phyloP scores from a whole-genome alignment of 1,140 invertebrate species.

The Matsumurasca onukii region DNA sequence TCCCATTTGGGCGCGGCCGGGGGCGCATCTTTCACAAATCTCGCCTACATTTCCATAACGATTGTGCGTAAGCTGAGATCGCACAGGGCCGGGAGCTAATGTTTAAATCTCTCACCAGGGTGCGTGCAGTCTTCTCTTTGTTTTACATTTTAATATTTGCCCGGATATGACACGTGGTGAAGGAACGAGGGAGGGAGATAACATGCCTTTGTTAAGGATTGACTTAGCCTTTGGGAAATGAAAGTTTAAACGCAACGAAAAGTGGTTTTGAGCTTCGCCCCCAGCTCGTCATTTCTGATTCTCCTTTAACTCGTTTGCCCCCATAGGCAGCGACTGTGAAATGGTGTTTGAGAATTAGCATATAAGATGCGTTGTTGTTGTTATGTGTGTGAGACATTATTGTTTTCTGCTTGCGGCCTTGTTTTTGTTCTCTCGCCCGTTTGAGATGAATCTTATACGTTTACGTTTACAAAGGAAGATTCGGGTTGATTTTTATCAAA shows the following conservation, averaged over 20 bases:
- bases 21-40: slow-evolving; percentile 29
- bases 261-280: slow-evolving; percentile 11
- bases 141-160: slow-evolving; percentile 26
- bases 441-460: too few species aligned
- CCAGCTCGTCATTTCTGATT: not conserved
- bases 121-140: slow-evolving; percentile 13
- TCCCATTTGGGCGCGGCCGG: not conserved
- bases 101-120: slow-evolving; percentile 24
- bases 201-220: slow-evolving; percentile 26
- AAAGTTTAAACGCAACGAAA: slow-evolving; percentile 23
- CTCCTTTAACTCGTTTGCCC: not conserved
- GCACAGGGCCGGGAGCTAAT: slow-evolving; percentile 2
- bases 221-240: slow-evolving; percentile 27
- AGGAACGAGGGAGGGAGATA: slow-evolving; percentile 8
- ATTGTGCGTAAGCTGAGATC: slow-evolving; percentile 26
- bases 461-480: too few species aligned
- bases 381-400: too few species aligned
- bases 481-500: too few species aligned
- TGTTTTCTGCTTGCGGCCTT: too few species aligned
- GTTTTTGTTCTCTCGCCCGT: too few species aligned
- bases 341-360: not conserved
- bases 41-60: slow-evolving; percentile 29
- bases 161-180: slow-evolving; percentile 23
- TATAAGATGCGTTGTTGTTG: not conserved
- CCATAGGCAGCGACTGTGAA: not conserved